These are phyloP conservation scores for Etia nguti DNA, from an alignment of 2,113 vertebrate genomes.

Conservation along the genomic window DNA sequence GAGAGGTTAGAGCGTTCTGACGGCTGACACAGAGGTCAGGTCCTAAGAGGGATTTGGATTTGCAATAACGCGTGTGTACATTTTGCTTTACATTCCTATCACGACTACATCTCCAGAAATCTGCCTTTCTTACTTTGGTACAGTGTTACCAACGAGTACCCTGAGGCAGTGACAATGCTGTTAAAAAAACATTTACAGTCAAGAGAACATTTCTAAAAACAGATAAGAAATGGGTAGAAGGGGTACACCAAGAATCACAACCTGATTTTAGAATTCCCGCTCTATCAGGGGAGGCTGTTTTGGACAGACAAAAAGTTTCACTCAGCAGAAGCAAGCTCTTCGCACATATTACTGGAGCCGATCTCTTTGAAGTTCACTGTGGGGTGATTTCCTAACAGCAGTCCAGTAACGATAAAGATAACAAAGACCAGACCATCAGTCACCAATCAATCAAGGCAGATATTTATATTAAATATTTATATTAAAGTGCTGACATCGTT, in stretches of 20 bases:
- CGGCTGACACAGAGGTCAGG: background rate
- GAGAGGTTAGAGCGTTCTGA: background rate
- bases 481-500: background rate
- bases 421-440: background rate
- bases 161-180: background rate
- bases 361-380: background rate
- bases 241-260: background rate
- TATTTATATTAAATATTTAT: background rate
- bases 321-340: constrained; percentile 1
- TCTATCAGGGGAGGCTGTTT: background rate
- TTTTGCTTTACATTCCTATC: background rate
- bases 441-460: background rate
- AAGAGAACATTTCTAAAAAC: background rate
- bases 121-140: background rate
- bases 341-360: background rate
- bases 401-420: background rate
- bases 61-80: background rate
- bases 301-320: background rate
- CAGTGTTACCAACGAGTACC: background rate
- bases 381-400: constrained; percentile 14
- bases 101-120: background rate
- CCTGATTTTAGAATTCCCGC: background rate
- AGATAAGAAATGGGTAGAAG: too few relatives aligned
- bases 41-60: background rate
- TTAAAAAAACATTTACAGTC: background rate